These are phyloP conservation scores for Lamprologus callipterus DNA, from an alignment of 2,113 vertebrate species.

Conservation along the genomic window DNA sequence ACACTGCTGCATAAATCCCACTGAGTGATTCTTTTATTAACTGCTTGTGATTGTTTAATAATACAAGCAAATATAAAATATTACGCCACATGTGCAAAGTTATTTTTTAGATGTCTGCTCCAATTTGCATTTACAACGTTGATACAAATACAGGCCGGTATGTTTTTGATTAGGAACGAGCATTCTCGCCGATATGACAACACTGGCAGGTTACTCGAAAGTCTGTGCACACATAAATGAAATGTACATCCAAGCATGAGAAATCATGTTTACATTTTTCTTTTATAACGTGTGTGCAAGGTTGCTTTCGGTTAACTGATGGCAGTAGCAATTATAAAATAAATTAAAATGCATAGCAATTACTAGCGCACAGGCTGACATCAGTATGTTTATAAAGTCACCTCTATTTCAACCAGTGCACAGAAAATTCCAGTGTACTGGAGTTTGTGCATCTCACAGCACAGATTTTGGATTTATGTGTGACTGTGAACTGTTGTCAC, in stretches of 20 bases:
- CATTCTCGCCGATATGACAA: neutral
- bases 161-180: neutral
- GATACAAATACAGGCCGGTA: neutral
- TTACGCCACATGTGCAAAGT: neutral
- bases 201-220: neutral
- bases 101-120: neutral
- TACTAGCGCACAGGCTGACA: neutral
- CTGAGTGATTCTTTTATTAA: neutral
- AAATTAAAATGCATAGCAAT: neutral
- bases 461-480: neutral
- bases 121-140: neutral
- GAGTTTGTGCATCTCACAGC: neutral
- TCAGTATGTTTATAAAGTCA: neutral
- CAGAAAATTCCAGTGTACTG: neutral
- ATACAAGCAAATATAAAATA: neutral
- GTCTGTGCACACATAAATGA: neutral
- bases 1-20: neutral
- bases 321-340: slow-evolving; percentile 10
- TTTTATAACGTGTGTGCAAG: neutral
- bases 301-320: slow-evolving; percentile 19
- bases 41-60: neutral
- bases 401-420: neutral
- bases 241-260: neutral
- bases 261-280: neutral
- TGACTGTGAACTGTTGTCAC: neutral